A percentile compares a stretch with the other conserved stretches of the same genome.
These are phyloP conservation scores for Chrysolina americana DNA, from an alignment of 2,888 invertebrate genomes.

Conservation along the genomic window DNA sequence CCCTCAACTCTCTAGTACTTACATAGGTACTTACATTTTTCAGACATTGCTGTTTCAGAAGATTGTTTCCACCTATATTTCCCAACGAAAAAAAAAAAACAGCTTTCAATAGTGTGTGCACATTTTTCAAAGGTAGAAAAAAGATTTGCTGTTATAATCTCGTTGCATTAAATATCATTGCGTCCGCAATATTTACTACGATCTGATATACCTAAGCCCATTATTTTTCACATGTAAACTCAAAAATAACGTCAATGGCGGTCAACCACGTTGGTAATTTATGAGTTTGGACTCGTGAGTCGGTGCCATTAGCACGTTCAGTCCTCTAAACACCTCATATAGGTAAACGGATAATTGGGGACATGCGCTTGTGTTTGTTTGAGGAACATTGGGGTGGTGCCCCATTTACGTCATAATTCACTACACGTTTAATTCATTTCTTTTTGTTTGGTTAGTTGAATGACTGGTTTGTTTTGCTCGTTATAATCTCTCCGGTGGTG, in stretches of 20 bases:
- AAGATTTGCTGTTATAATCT: too few relatives aligned
- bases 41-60: too few relatives aligned
- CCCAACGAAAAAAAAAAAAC: too few relatives aligned
- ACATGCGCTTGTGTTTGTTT: slow-evolving; percentile 63
- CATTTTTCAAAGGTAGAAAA: too few relatives aligned
- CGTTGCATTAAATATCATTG: too few relatives aligned
- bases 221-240: not conserved
- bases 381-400: slow-evolving; percentile 60
- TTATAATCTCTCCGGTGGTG: slow-evolving; percentile 13
- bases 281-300: slow-evolving; percentile 61
- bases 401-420: slow-evolving; percentile 55
- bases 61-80: too few relatives aligned
- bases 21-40: too few relatives aligned
- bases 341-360: slow-evolving; percentile 65
- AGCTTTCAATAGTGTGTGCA: too few relatives aligned
- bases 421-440: slow-evolving; percentile 32
- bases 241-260: not conserved
- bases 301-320: slow-evolving; percentile 59
- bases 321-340: slow-evolving; percentile 65
- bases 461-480: slow-evolving; percentile 20
- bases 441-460: slow-evolving; percentile 14
- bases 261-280: slow-evolving; percentile 59
- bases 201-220: not conserved
- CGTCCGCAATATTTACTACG: too few relatives aligned
- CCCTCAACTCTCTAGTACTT: too few relatives aligned